phyloP scores from a whole-genome alignment of 2,113 vertebrate genomes.

The Ceuthmochares aereus region DNA sequence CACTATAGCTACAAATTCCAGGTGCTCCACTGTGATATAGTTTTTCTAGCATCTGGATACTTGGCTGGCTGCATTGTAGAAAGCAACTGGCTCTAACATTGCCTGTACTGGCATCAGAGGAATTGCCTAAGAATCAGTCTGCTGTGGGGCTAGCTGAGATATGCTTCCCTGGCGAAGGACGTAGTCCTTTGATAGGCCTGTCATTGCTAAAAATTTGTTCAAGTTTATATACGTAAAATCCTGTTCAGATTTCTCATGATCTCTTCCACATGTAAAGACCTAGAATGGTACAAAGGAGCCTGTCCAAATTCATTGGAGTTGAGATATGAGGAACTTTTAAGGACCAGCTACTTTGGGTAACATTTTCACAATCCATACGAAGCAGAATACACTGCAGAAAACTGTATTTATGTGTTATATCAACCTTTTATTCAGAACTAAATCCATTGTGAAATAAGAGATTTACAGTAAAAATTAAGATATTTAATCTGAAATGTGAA shows the following conservation, averaged over 20 bases:
- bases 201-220: constrained; percentile 66
- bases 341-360: background rate
- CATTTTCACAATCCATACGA: background rate
- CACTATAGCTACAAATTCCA: background rate
- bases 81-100: constrained; percentile 15
- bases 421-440: constrained; percentile 19
- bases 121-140: constrained; percentile 8
- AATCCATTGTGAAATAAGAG: background rate
- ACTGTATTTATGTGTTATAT: background rate
- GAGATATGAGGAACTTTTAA: constrained; percentile 17
- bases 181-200: constrained; percentile 41
- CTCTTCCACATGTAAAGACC: constrained; percentile 70
- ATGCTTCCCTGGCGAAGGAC: constrained; percentile 18
- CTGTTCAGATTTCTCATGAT: constrained; percentile 63
- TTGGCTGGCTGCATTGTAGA: constrained; percentile 24
- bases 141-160: background rate
- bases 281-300: constrained; percentile 24
- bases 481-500: background rate
- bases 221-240: constrained; percentile 58
- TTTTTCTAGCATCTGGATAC: constrained; percentile 45
- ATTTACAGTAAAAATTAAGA: background rate
- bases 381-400: background rate
- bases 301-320: constrained; percentile 18
- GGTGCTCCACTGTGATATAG: background rate
- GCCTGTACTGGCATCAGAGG: constrained; percentile 23